Base-by-base conservation (phyloP, 1,140 invertebrate genomes). In the Musca vetustissima region DNA sequence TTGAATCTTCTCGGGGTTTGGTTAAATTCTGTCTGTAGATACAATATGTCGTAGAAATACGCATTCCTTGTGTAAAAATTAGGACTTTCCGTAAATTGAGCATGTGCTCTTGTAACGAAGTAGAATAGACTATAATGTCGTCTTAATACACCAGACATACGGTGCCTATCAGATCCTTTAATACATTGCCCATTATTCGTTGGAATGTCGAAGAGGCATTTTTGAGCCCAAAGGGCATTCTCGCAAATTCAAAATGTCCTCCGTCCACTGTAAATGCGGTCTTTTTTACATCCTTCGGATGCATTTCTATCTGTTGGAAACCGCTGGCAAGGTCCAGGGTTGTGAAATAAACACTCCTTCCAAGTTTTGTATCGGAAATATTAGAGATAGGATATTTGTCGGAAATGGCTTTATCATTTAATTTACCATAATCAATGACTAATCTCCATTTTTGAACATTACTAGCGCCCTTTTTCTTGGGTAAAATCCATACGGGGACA, bases 181-280 rank as follows among this genome's bases (percentile, higher is more conserved):
- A 19, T 36, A 61, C 17, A 19, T 36, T 36, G 25, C 81, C 74
- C 75, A 85, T 83, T 13, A 80, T 36, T n/a, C 80, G 65, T 70
- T 86, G 83, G 69, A 86, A 85, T 13, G 83, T 84, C 0, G 76
- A 73, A 2, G 84, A 82, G 0, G 80, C 79, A 52, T 82, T 83
- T 49, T 78, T 77, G 0, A 85, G 66, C 0, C 84, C 83, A 70
- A 83, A 85, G 0, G 83, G 81, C 79, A 85, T 82, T 43, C 81
- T 36, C 8, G 71, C 48, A 61, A 82, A 85, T 65, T 82, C 77
- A 57, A 76, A 83, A 69, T 82, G 76, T 0, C 79, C 82, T 55
- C 73, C 68, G 21, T 76, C 68, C 43, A 72, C 74, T 14, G 70
- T 70, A 73, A 87, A 86, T 0, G 84, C 85, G 0, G 85, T 87